Evolutionary conservation across 2,888 invertebrate genomes (phyloP), one percentile per base, ranked within the genome.

Genomic region (Bombyx huttoni): DNA sequence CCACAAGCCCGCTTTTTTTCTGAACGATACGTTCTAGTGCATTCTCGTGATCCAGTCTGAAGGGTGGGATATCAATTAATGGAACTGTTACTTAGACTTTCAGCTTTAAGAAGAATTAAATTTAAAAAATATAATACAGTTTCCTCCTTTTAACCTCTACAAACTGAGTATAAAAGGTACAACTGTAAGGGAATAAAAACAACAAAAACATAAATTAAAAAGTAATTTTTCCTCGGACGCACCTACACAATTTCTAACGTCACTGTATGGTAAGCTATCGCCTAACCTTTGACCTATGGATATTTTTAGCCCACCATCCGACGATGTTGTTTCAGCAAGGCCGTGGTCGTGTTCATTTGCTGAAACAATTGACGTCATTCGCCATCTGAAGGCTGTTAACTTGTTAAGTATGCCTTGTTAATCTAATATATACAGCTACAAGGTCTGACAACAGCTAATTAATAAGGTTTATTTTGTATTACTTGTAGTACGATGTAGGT

Each of bases 341-440:
- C 70, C 79, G 63, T 64, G 65, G 59, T 67, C 70, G 68, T 60
- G 72, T 64, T 79, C 75, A 78, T 83, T 81, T 78, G 78, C 83
- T 85, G 79, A 84, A 85, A 84, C 86, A 82, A 82, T 77, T 84
- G 83, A 86, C 85, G 86, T 87, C 85, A 86, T 63, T 64, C 63
- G 56, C 56, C 61, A 63, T 65, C 67, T 70, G 78, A 81, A 80
- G 83, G 81, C 73, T 70, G 62, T 61, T 61, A 62, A 64, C 72
- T 69, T 70, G 71, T 74, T 74, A 70, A 72, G 75, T 74, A 70
- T 69, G 70, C 67, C 64, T 63, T 65, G 70, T 73, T 81, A 81
- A 78, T 76, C 76, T 71, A 71, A 71, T 75, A 75, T 75, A 67
- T 63, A 56, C 63, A 67, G 61, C 55, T 57, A 54, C 40, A 40